Evolutionary conservation across 2,888 invertebrate genomes (phyloP).

Genomic region (Esperia sulphurella): DNA sequence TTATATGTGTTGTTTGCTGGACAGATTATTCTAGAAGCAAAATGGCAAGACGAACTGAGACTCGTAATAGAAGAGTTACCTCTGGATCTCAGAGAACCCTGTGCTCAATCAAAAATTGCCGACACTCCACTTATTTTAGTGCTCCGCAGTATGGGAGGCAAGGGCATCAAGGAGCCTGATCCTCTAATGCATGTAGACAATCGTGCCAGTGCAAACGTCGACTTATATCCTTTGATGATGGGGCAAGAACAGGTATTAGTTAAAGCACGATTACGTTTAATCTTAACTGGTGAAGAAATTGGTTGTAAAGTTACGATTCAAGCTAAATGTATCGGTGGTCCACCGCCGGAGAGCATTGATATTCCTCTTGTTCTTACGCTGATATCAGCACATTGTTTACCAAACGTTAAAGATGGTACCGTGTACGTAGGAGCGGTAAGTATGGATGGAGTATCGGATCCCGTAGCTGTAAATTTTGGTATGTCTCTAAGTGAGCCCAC

Average conservation of each 20-base stretch:
- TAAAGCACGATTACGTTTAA: slow-evolving; percentile 34
- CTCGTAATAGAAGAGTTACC: slow-evolving; percentile 29
- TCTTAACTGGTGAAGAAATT: slow-evolving; percentile 37
- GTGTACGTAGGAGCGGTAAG: slow-evolving; percentile 53
- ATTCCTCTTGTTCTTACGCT: slow-evolving; percentile 52
- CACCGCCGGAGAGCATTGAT: slow-evolving; percentile 23
- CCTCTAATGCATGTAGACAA: slow-evolving; percentile 52
- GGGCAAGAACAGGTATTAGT: slow-evolving; percentile 48
- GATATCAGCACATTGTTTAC: slow-evolving; percentile 62
- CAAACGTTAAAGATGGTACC: slow-evolving; percentile 52
- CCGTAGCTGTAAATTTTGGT: slow-evolving; percentile 44
- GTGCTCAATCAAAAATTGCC: slow-evolving; percentile 32
- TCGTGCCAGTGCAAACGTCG: slow-evolving; percentile 55
- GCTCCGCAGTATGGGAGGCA: slow-evolving; percentile 39
- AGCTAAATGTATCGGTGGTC: slow-evolving; percentile 23
- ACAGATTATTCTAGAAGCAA: slow-evolving; percentile 36
- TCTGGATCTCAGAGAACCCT: slow-evolving; percentile 42
- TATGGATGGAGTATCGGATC: slow-evolving; percentile 39
- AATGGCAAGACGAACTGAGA: slow-evolving; percentile 37
- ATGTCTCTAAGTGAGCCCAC: slow-evolving; percentile 42
- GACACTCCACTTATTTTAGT: slow-evolving; percentile 55
- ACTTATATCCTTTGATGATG: slow-evolving; percentile 55
- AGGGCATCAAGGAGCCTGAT: slow-evolving; percentile 49
- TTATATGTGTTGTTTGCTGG: slow-evolving; percentile 47
- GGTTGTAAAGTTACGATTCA: slow-evolving; percentile 39